phyloP scores from a whole-genome alignment of 1,140 invertebrate species.

The Cheumatopsyche charites region DNA sequence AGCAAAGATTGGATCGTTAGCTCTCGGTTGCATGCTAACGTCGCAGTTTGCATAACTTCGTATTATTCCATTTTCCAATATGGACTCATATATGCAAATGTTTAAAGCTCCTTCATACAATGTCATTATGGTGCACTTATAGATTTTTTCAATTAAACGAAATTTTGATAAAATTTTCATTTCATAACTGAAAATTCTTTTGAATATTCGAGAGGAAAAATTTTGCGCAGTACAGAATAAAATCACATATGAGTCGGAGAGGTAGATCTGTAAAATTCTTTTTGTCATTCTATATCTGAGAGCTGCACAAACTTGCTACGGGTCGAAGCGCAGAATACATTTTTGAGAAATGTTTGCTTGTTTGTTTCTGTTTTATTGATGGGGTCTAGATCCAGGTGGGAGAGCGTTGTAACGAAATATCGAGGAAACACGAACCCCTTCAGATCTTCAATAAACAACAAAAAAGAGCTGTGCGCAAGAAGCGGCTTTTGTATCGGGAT shows the following conservation, averaged over 20 bases:
- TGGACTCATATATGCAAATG: not conserved
- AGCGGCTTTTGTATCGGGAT: constrained; percentile 24
- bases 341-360: constrained; percentile 6
- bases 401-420: not conserved
- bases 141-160: too few species aligned
- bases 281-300: too few species aligned
- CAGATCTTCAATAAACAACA: constrained; percentile 31
- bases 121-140: too few species aligned
- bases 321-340: not conserved
- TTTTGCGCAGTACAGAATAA: too few species aligned
- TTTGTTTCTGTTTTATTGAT: constrained; percentile 30
- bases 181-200: too few species aligned
- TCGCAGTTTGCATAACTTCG: constrained; percentile 9
- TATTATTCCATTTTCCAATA: not conserved
- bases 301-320: not conserved
- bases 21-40: constrained; percentile 5
- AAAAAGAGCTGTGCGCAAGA: constrained; percentile 1
- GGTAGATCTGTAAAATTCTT: too few species aligned
- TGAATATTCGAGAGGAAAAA: too few species aligned
- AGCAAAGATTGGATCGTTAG: constrained; percentile 10
- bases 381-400: constrained; percentile 7
- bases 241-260: too few species aligned
- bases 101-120: not conserved
- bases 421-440: not conserved
- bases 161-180: too few species aligned